Evolutionary conservation across 2,888 invertebrate species (phyloP), one percentile per base, ranked within the genome.

Genomic region (Xestoiulus laeticollis): DNA sequence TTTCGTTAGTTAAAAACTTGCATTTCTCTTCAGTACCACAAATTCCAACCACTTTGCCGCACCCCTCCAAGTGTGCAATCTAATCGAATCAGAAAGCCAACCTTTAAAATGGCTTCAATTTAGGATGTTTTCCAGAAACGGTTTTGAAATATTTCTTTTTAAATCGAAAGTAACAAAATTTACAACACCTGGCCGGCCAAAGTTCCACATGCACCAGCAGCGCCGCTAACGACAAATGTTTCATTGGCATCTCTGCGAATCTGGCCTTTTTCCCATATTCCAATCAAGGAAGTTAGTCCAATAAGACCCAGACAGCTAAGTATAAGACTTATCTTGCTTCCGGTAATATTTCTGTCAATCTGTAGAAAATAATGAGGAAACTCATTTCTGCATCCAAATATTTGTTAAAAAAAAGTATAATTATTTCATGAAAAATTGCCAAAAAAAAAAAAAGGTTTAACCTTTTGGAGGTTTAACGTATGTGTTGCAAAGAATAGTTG

Each of bases 191-290:
- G 92, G 89, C 92, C 92, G 43, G 92, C 92, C 12, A 92, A 84
- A 10, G 91, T 90, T 6, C 92, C 92, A 89, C 91, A 91, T 26
- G 92, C 91, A 14, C 92, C 92, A 19, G 92, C 92, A 22, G 92
- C 92, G 48, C 91, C 92, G 87, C 91, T 91, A 38, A 92, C 90
- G 19, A 92, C 92, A 78, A 91, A 90, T 8, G 92, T 92, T 89
- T 92, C 91, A 88, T 91, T 90, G 85, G 89, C 89, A 83, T 89
- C 91, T 86, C 89, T 90, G 10, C 89, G 90, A 86, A 92, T 90
- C 89, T 91, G 90, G 88, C 91, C 92, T 89, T 90, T 90, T 87
- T 91, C 90, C 85, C 87, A 89, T 43, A 92, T 90, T 19, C 92
- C 92, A 19, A 92, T 88, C 68, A 91, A 90, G 4, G 92, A 90